Base-by-base conservation (phyloP, 2,113 vertebrate species). In the Mellivora capensis region DNA sequence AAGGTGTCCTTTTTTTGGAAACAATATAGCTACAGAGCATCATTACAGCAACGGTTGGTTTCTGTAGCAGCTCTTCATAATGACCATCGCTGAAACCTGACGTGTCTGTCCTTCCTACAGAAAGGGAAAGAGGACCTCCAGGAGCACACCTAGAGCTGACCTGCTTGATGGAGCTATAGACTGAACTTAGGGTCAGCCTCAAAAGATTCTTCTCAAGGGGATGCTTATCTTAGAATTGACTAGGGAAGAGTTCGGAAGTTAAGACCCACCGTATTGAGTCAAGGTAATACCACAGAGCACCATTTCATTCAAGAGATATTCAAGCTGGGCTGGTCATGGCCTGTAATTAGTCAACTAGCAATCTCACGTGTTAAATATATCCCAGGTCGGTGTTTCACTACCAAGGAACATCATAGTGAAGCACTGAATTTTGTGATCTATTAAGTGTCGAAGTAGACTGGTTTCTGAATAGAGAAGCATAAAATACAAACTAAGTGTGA, bases 1-100 rank as follows among this genome's bases (percentile, higher is more conserved):
- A 91, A 67, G 20, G 2, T 47, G 2, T 23, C 39, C 54, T 23
- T 27, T 87, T 72, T 69, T 76, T 61, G 37, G 39, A 49, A 81
- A 91, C 21, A 12, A 13, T 12, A 39, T 18, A 77, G 42, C 39
- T 39, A 76, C n/a, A 37, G 3, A 31, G 3, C 14, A n/a, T 82
- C 44, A 25, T 25, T 76, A 29, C 1, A 37, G 25, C 44, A 62
- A 72, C 34, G 62, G 20, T 18, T 93, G 87, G 1, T 6, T 64
- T 25, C 2, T 21, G 39, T 76, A 82, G 61, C 4, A 69, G 27
- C 17, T 61, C 23, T 64, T 44, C 11, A 0, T 31, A 69, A 49
- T 4, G 11, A 39, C 3, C 3, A 0, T 49, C 29, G 47, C 27
- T 74, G 83, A 79, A 89, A 59, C 0, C 5, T 39, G 0, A 7